Evolutionary conservation across 2,113 vertebrate genomes (phyloP).

Genomic region (Diphyllodes magnificus): DNA sequence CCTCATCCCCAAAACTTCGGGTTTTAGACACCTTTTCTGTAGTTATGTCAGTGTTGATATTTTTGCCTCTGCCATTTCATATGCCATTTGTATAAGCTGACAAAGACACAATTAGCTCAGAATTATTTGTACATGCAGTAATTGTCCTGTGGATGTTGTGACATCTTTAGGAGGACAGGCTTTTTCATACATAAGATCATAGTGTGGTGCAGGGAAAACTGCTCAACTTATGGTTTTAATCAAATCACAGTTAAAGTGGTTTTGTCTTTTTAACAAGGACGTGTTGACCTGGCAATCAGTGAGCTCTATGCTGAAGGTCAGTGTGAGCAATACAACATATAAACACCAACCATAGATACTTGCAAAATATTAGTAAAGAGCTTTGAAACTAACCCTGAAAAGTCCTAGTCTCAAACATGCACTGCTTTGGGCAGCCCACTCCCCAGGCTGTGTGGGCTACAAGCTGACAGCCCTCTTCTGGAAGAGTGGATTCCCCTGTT

Average conservation of each 20-base stretch:
- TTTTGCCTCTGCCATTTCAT: background rate
- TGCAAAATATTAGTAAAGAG: background rate
- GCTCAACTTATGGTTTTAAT: background rate
- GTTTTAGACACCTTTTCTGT: background rate
- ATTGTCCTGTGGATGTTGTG: background rate
- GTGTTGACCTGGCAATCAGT: background rate
- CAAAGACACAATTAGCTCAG: background rate
- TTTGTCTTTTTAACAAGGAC: background rate
- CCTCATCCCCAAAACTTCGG: background rate
- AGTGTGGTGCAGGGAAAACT: background rate
- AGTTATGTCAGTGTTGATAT: background rate
- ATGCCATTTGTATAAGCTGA: background rate
- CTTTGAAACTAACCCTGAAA: background rate
- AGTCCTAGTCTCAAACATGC: background rate
- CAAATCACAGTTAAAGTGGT: background rate
- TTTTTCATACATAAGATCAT: background rate
- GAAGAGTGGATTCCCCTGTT: background rate
- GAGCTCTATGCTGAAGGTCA: background rate
- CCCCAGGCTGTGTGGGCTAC: background rate
- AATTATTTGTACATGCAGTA: background rate
- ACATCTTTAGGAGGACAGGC: background rate
- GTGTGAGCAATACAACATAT: background rate
- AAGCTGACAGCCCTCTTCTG: background rate
- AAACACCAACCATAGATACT: background rate
- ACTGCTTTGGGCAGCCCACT: rapidly evolving